Conservation (phyloP, 2,113 vertebrate species). For the Trachemys scripta region DNA sequence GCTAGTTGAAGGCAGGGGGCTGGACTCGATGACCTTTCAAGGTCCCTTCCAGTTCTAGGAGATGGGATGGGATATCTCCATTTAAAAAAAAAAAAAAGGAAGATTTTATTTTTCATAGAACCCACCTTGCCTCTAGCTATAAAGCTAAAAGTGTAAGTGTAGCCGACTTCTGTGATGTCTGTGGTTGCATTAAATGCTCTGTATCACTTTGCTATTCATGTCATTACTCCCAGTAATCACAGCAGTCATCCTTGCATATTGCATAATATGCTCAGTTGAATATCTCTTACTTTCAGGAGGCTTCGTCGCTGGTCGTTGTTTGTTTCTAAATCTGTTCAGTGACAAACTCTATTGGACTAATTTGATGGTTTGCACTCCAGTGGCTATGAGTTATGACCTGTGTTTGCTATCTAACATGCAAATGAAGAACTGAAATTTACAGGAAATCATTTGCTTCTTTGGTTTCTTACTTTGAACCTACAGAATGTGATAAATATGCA, state of each 20-base stretch:
- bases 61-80: too few relatives aligned
- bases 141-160: conserved; percentile 64
- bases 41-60: too few relatives aligned
- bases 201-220: conserved; percentile 68
- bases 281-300: conserved; percentile 70
- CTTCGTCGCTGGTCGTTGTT: conserved; percentile 46
- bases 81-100: too few relatives aligned
- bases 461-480: conserved; percentile 21
- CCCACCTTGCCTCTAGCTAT: conserved; percentile 53
- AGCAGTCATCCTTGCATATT: conserved; percentile 48
- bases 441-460: conserved; percentile 38
- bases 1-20: too few relatives aligned
- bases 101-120: not conserved
- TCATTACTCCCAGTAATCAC: conserved; percentile 69
- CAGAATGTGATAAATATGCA: not conserved
- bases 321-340: conserved; percentile 64
- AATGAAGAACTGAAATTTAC: conserved; percentile 59
- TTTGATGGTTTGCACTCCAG: conserved; percentile 69
- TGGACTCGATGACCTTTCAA: too few relatives aligned
- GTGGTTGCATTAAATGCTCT: conserved; percentile 59
- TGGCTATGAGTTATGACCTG: conserved; percentile 59
- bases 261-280: conserved; percentile 53
- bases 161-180: conserved; percentile 50
- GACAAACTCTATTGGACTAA: conserved; percentile 71
- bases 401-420: conserved; percentile 59